A percentile compares a stretch with the other conserved stretches of the same genome.
Conservation (phyloP, 1,140 invertebrate species). For the Melitaea cinxia region DNA sequence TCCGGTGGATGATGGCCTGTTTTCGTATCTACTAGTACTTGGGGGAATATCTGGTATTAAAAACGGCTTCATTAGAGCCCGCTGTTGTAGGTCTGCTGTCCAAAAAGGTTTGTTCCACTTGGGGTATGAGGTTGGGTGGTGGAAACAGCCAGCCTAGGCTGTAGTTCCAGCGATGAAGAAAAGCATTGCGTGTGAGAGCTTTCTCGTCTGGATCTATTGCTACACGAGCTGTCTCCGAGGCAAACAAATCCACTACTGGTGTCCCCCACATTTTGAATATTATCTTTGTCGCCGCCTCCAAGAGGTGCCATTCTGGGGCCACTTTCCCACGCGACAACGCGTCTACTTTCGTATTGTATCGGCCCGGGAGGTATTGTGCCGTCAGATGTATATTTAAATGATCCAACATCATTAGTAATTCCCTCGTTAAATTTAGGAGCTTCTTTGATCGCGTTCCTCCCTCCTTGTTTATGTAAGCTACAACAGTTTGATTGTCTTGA, state of each 20-base stretch:
- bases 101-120: slow-evolving; percentile 47
- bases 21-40: slow-evolving; percentile 33
- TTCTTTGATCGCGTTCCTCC: slow-evolving; percentile 53
- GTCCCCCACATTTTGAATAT: slow-evolving; percentile 48
- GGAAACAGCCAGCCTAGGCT: slow-evolving; percentile 61
- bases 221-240: slow-evolving; percentile 48
- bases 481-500: slow-evolving; percentile 59
- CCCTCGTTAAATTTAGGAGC: slow-evolving; percentile 49
- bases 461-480: slow-evolving; percentile 57
- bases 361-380: slow-evolving; percentile 33
- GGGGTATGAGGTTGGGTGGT: slow-evolving; percentile 44
- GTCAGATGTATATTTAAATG: slow-evolving; percentile 29
- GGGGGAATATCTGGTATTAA: slow-evolving; percentile 25
- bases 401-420: slow-evolving; percentile 50
- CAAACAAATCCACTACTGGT: slow-evolving; percentile 62
- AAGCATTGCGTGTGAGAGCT: slow-evolving; percentile 49
- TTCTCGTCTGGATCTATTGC: slow-evolving; percentile 43
- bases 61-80: slow-evolving; percentile 34
- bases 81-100: slow-evolving; percentile 34
- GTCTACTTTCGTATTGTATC: slow-evolving; percentile 36
- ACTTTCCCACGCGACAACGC: slow-evolving; percentile 18
- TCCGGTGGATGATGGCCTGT: slow-evolving; percentile 26
- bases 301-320: slow-evolving; percentile 27
- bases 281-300: neutral
- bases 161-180: slow-evolving; percentile 53